Evolutionary conservation across 2,888 invertebrate genomes (phyloP).

Genomic region (Acrobasis suavella): DNA sequence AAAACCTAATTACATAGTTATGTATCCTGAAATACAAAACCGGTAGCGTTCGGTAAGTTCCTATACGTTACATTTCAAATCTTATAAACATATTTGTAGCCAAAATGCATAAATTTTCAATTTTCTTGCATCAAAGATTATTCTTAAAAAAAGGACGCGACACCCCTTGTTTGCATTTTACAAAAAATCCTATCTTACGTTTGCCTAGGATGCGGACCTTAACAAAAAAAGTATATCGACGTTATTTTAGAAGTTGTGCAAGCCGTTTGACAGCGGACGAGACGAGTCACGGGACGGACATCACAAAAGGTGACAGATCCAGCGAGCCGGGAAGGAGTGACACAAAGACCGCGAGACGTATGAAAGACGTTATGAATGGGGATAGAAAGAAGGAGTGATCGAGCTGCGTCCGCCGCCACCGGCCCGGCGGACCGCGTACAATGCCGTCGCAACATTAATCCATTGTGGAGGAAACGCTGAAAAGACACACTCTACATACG

Average conservation of each 20-base stretch:
- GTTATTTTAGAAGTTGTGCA: constrained; percentile 82
- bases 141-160: constrained; percentile 68
- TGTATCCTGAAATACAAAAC: too few species aligned
- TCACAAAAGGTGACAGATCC: constrained; percentile 73
- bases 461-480: constrained; percentile 40
- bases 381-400: constrained; percentile 77
- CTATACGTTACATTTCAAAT: too few species aligned
- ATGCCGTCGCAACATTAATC: constrained; percentile 55
- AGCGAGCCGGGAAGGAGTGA: constrained; percentile 64
- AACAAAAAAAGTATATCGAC: constrained; percentile 70
- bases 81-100: not conserved
- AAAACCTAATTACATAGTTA: too few species aligned
- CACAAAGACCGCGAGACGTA: constrained; percentile 67
- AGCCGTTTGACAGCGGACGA: constrained; percentile 78
- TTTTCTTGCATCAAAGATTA: constrained; percentile 59
- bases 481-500: constrained; percentile 3
- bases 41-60: too few species aligned
- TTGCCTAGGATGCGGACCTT: constrained; percentile 60
- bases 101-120: constrained; percentile 42
- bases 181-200: constrained; percentile 73
- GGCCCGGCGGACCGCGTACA: constrained; percentile 40
- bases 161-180: constrained; percentile 76
- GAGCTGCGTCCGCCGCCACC: constrained; percentile 57
- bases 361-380: constrained; percentile 77
- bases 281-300: constrained; percentile 51